phyloP scores from a whole-genome alignment of 2,113 vertebrate genomes.

The Phyllopteryx taeniolatus region DNA sequence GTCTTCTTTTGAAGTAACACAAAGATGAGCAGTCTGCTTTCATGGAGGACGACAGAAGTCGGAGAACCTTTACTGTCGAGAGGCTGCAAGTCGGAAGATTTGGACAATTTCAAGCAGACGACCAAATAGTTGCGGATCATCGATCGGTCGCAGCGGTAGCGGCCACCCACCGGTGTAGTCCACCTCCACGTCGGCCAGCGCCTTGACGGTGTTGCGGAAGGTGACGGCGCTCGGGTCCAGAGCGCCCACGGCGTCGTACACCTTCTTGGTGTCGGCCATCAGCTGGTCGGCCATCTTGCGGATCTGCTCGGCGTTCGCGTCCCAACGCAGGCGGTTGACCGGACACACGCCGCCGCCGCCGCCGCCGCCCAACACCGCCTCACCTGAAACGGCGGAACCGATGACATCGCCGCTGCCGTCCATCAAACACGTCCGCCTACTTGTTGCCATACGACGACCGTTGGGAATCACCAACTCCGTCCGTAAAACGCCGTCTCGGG shows the following conservation, averaged over 20 bases:
- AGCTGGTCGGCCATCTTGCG: slow-evolving; percentile 73
- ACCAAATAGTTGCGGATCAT: too few species aligned
- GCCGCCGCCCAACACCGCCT: slow-evolving; percentile 66
- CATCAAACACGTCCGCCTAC: too few species aligned
- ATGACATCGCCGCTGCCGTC: neutral
- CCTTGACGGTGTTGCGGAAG: slow-evolving; percentile 86
- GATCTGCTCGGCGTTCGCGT: slow-evolving; percentile 83
- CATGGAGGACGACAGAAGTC: too few species aligned
- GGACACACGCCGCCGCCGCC: slow-evolving; percentile 29
- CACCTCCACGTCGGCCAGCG: slow-evolving; percentile 86
- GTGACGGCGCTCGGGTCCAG: slow-evolving; percentile 75
- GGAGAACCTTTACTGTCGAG: too few species aligned
- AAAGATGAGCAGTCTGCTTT: too few species aligned
- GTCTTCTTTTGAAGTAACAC: too few species aligned
- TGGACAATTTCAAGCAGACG: too few species aligned
- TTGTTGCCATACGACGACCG: too few species aligned
- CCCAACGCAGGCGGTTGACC: slow-evolving; percentile 82
- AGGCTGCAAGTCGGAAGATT: too few species aligned
- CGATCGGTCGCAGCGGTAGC: neutral
- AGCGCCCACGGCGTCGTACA: slow-evolving; percentile 85
- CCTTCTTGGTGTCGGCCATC: slow-evolving; percentile 80
- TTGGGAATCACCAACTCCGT: too few species aligned
- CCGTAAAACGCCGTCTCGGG: too few species aligned
- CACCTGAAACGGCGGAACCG: slow-evolving; percentile 54
- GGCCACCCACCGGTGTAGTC: slow-evolving; percentile 82